A percentile compares a stretch with the other conserved stretches of the same genome.
These are phyloP conservation scores for Pica pica DNA, from an alignment of 2,113 vertebrate genomes.

Conservation along the genomic window DNA sequence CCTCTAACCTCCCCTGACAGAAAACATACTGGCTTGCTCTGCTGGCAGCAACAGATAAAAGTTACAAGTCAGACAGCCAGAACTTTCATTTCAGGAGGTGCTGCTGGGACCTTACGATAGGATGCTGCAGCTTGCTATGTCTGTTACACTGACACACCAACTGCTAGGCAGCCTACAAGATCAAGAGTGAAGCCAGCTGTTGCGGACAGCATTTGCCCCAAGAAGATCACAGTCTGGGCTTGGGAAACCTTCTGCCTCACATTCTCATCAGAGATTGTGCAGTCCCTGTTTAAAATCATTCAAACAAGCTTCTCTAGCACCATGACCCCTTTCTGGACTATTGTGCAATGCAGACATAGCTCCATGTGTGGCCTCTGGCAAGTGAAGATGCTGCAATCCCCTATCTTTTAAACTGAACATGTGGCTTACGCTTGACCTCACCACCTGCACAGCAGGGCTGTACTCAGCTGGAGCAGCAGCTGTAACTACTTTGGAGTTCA, in stretches of 20 bases:
- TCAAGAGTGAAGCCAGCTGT: not conserved
- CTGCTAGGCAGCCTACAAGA: not conserved
- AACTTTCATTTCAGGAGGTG: not conserved
- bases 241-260: not conserved
- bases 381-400: not conserved
- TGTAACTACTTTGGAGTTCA: not conserved
- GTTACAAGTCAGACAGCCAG: not conserved
- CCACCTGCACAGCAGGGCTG: rapidly evolving
- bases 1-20: rapidly evolving
- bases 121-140: not conserved
- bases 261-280: not conserved
- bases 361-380: not conserved
- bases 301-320: not conserved
- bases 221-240: not conserved
- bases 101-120: not conserved
- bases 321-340: not conserved
- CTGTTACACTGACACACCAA: not conserved
- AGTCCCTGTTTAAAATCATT: not conserved
- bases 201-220: not conserved
- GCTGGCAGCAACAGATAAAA: not conserved
- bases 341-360: not conserved
- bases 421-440: too few relatives aligned
- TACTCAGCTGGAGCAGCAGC: not conserved
- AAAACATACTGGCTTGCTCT: not conserved
- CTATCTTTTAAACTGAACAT: not conserved